Percentiles rank a stretch among this genome's conserved stretches.
phyloP scores from a whole-genome alignment of 2,797 vertebrate genomes.

The Cyclopterus lumpus region DNA sequence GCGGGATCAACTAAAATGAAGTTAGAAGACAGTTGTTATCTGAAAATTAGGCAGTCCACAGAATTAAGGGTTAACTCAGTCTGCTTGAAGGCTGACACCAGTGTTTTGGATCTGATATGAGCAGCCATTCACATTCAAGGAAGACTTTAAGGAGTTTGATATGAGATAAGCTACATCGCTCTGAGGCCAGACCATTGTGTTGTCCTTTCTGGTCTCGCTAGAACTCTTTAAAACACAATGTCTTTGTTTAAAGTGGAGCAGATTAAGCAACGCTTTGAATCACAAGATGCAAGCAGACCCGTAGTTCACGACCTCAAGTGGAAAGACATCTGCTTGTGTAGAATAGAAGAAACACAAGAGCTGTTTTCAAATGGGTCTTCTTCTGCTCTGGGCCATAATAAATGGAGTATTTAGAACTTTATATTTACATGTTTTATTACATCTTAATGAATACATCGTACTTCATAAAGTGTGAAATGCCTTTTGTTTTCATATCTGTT shows the following conservation, averaged over 20 bases:
- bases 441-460: background rate
- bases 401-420: background rate
- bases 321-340: background rate
- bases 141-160: background rate
- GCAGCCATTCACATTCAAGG: background rate
- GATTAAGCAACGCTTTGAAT: background rate
- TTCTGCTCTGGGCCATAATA: background rate
- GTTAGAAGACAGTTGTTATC: background rate
- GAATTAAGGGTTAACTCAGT: background rate
- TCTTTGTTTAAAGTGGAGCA: background rate
- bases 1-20: background rate
- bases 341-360: background rate
- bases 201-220: background rate
- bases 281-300: background rate
- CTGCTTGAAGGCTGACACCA: constrained; percentile 22
- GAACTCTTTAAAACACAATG: background rate
- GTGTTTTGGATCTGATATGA: constrained; percentile 38
- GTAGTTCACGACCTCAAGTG: background rate
- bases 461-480: background rate
- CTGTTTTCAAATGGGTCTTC: background rate
- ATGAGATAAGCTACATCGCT: background rate
- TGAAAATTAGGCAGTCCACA: background rate
- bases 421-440: background rate
- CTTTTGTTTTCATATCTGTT: background rate
- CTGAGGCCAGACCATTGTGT: background rate